Percentiles rank a stretch among this genome's conserved stretches.
Conservation (phyloP, 35 echinoderm and acorn worm species). For the Patiria miniata region DNA sequence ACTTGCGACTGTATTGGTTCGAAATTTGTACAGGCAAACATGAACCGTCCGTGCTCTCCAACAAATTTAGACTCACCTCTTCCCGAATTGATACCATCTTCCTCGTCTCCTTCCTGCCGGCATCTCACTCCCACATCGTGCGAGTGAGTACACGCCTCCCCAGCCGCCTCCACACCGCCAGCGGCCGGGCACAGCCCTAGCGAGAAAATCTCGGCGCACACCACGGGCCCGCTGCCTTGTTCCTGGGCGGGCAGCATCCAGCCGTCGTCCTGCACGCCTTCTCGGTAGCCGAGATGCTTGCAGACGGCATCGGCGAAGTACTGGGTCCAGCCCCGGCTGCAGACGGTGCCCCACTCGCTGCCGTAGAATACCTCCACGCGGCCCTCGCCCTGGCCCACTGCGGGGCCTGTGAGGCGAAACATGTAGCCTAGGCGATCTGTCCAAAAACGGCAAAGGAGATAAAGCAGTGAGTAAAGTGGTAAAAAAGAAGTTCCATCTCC, state of each 20-base stretch:
- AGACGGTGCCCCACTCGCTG: not conserved
- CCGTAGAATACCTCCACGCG: not conserved
- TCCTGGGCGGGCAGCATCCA: not conserved
- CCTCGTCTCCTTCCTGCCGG: not conserved
- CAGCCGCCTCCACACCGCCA: not conserved
- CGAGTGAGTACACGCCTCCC: not conserved
- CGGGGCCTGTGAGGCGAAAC: not conserved
- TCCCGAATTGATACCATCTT: not conserved
- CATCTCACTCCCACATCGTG: slow-evolving; percentile 12
- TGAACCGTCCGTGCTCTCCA: too few species aligned
- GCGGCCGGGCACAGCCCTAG: not conserved
- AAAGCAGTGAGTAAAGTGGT: too few species aligned
- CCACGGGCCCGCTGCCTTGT: not conserved
- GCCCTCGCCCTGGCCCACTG: not conserved
- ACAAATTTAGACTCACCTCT: slow-evolving; percentile 1
- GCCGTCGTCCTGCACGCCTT: not conserved
- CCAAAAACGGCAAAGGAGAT: not conserved
- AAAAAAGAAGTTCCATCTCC: too few species aligned
- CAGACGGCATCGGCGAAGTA: slow-evolving; percentile 21
- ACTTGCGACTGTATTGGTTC: too few species aligned
- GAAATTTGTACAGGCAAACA: too few species aligned
- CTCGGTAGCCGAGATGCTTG: not conserved
- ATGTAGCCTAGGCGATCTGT: slow-evolving; percentile 7
- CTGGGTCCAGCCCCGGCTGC: not conserved
- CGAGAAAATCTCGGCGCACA: slow-evolving; percentile 6